These are phyloP conservation scores for Callipepla californica DNA, from an alignment of 2,113 vertebrate genomes.

Conservation along the genomic window DNA sequence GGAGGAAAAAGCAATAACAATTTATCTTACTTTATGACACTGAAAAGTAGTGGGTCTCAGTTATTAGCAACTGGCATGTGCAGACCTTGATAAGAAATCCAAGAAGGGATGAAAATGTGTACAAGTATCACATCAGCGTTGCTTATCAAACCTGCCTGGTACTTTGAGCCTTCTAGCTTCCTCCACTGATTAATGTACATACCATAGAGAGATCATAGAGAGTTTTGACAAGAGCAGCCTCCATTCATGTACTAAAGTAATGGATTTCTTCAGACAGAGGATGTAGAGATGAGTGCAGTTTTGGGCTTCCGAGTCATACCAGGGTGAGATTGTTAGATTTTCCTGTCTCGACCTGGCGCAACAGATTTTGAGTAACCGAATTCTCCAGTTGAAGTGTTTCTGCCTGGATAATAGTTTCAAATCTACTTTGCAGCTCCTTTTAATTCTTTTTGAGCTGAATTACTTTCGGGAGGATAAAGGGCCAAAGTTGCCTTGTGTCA, in stretches of 20 bases:
- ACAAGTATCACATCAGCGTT: neutral
- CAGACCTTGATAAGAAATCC: neutral
- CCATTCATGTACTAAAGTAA: accelerated
- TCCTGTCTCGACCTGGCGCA: neutral
- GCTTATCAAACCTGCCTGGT: neutral
- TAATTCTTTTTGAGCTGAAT: neutral
- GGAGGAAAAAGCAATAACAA: neutral
- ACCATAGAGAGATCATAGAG: neutral
- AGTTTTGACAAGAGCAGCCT: neutral
- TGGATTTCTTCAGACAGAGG: neutral
- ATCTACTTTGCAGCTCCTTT: neutral
- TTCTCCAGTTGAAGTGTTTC: neutral
- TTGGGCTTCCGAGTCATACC: neutral
- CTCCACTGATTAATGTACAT: neutral
- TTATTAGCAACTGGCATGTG: neutral
- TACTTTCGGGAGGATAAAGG: neutral
- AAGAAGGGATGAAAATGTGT: neutral
- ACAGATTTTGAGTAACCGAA: neutral
- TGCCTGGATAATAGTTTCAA: neutral
- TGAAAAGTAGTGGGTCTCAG: neutral
- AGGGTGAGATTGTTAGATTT: neutral
- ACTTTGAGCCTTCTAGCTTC: neutral
- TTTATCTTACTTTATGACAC: neutral
- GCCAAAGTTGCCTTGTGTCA: neutral
- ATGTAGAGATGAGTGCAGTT: neutral